Evolutionary conservation across 1,140 invertebrate genomes (phyloP).

Genomic region (Drosophila quadrilineata): DNA sequence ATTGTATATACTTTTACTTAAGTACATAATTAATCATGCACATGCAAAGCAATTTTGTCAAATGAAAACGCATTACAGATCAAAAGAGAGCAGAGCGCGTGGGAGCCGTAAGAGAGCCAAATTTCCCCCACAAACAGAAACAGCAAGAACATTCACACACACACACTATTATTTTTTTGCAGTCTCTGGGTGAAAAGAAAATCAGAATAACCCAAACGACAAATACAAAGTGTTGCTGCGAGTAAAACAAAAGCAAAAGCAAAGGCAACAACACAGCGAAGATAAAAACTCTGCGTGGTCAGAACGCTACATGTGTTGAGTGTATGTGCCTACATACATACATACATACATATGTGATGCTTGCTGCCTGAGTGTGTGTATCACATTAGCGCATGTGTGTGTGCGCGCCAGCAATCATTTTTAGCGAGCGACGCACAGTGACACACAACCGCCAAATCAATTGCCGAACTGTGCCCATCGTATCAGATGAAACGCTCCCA

Average conservation of each 20-base stretch:
- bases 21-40: not conserved
- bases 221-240: constrained; percentile 63
- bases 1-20: not conserved
- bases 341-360: not conserved
- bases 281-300: constrained; percentile 66
- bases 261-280: too few relatives aligned
- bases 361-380: constrained; percentile 4
- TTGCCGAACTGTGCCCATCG: constrained; percentile 47
- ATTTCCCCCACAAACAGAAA: constrained; percentile 39
- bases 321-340: constrained; percentile 1
- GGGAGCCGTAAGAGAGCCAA: constrained; percentile 38
- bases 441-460: constrained; percentile 14
- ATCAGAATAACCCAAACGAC: constrained; percentile 67
- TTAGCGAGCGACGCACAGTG: constrained; percentile 65
- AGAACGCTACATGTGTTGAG: constrained; percentile 42
- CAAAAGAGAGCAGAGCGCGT: constrained; percentile 35
- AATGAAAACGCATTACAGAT: constrained; percentile 36
- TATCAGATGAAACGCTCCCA: constrained; percentile 49
- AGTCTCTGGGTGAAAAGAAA: constrained; percentile 57
- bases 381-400: constrained; percentile 41
- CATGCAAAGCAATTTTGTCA: constrained; percentile 30
- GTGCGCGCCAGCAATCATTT: constrained; percentile 64
- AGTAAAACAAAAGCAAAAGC: constrained; percentile 54
- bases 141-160: constrained; percentile 21
- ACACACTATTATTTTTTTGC: constrained; percentile 23